Conservation (phyloP, 2,113 vertebrate genomes). For the Xerus inauris region DNA sequence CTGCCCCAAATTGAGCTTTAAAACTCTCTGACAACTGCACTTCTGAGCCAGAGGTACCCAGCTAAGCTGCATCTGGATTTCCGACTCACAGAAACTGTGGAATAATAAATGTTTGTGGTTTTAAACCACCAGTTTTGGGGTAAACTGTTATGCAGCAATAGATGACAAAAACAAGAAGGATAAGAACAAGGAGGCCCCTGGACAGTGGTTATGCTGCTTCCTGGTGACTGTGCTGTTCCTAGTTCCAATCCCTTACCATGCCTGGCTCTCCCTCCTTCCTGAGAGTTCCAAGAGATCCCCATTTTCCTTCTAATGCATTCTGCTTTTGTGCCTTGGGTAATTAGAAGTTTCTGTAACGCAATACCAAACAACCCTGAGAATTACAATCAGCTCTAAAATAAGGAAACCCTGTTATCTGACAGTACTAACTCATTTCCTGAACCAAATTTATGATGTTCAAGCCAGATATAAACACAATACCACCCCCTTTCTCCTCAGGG, state of each 20-base stretch:
- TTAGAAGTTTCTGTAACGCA: not conserved
- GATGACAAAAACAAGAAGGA: not conserved
- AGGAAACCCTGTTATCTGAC: not conserved
- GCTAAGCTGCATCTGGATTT: not conserved
- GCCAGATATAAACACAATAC: not conserved
- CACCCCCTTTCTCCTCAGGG: not conserved
- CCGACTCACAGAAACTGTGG: not conserved
- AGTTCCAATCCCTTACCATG: not conserved
- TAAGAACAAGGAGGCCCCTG: not conserved
- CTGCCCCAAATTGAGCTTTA: not conserved
- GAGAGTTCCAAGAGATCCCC: not conserved
- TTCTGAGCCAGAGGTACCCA: not conserved
- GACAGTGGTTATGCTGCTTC: not conserved
- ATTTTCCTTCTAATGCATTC: not conserved
- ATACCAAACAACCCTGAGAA: not conserved
- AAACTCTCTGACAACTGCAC: not conserved
- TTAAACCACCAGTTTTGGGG: not conserved
- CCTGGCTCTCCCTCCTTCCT: not conserved
- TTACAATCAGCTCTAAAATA: not conserved
- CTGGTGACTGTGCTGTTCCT: not conserved
- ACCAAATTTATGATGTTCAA: not conserved
- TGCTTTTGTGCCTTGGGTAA: not conserved
- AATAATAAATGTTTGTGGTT: not conserved
- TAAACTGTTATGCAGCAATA: not conserved
- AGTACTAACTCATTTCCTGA: not conserved